A percentile compares a stretch with the other conserved stretches of the same genome.
Conservation (phyloP, 2,888 invertebrate genomes). For the Ecdyonurus torrentis region DNA sequence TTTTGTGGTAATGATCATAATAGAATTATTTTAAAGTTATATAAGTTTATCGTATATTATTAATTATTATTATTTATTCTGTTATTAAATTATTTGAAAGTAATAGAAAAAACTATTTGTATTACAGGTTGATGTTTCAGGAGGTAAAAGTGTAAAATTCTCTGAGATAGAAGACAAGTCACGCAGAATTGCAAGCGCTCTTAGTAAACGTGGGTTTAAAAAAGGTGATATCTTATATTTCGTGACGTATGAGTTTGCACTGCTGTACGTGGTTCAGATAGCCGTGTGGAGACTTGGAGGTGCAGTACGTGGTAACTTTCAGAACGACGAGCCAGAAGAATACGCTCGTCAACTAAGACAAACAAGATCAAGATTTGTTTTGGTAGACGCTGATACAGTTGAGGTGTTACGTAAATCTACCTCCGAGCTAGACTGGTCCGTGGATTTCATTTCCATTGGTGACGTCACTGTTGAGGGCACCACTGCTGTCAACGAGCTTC, state of each 20-base stretch:
- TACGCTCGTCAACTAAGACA: not conserved
- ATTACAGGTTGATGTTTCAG: no score
- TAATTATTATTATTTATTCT: no score
- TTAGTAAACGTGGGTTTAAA: conserved; percentile 7
- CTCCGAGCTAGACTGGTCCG: not conserved
- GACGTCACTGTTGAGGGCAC: not conserved
- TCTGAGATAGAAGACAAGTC: conserved; percentile 5
- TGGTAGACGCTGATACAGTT: not conserved
- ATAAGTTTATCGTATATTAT: no score
- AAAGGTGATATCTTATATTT: conserved; percentile 10
- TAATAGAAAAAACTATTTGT: no score
- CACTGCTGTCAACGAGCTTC: not conserved
- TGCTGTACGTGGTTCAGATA: conserved; percentile 6
- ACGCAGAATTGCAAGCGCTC: conserved; percentile 8
- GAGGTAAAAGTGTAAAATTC: conserved; percentile 3
- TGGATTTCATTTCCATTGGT: not conserved
- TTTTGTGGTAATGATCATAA: no score
- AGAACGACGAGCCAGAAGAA: conserved; percentile 1
- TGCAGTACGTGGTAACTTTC: conserved; percentile 6
- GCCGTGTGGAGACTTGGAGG: conserved; percentile 12
- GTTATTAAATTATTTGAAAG: no score
- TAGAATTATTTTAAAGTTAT: no score
- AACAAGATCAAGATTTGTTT: not conserved
- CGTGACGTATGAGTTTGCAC: conserved; percentile 8
- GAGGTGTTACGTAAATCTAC: not conserved